phyloP scores from a whole-genome alignment of 2,888 invertebrate species.

The Drosophila koepferae region DNA sequence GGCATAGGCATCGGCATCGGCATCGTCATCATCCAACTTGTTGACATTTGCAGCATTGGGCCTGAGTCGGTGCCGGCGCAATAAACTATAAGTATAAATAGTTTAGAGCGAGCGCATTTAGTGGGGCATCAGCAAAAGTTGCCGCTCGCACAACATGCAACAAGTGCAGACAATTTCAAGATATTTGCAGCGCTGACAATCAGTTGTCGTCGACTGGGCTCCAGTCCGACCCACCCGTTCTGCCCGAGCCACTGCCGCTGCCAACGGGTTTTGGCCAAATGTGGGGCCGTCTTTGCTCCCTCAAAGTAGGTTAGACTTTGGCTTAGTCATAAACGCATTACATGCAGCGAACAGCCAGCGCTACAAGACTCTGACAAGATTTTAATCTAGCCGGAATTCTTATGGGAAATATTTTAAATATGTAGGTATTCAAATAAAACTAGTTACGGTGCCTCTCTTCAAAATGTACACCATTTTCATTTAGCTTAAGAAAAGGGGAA shows the following conservation, averaged over 20 bases:
- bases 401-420: conserved; percentile 49
- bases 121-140: conserved; percentile 60
- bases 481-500: background rate
- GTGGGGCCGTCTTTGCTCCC: conserved; percentile 45
- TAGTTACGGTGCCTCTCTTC: background rate
- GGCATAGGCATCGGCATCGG: conserved; percentile 38
- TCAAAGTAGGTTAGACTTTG: conserved; percentile 60
- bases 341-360: conserved; percentile 23
- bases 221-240: conserved; percentile 9
- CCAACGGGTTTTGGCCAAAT: conserved; percentile 55
- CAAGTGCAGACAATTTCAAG: conserved; percentile 66
- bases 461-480: background rate
- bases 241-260: conserved; percentile 10
- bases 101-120: conserved; percentile 65
- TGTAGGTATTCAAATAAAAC: conserved; percentile 23
- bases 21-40: conserved; percentile 61
- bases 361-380: conserved; percentile 23
- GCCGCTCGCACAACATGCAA: conserved; percentile 55
- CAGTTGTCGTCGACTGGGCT: conserved; percentile 52
- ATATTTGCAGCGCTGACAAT: conserved; percentile 58
- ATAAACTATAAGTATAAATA: conserved; percentile 78
- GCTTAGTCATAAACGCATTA: conserved; percentile 61
- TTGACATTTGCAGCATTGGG: conserved; percentile 74
- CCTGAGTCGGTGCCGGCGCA: conserved; percentile 52
- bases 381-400: conserved; percentile 49